These are phyloP conservation scores for Eristalinus aeneus DNA, from an alignment of 2,888 invertebrate species.

Conservation along the genomic window DNA sequence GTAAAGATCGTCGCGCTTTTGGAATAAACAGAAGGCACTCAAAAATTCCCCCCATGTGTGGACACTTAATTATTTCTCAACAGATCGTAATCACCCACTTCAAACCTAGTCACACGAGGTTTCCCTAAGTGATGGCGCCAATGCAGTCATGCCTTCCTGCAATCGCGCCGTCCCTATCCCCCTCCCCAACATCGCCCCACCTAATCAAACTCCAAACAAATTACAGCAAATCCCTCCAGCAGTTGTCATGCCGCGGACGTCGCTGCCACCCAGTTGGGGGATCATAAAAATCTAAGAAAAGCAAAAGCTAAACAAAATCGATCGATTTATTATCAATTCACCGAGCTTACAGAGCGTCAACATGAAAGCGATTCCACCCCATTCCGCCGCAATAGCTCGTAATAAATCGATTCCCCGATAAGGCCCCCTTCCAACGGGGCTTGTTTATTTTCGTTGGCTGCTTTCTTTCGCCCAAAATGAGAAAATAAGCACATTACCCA, in stretches of 20 bases:
- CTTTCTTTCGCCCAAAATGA: constrained; percentile 6
- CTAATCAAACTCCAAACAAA: not conserved
- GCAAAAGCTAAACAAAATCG: constrained; percentile 29
- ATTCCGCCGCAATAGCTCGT: constrained; percentile 42
- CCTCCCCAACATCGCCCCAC: not conserved
- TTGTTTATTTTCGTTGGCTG: constrained; percentile 6
- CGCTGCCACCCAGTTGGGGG: not conserved
- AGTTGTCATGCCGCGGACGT: not conserved
- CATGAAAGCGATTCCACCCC: constrained; percentile 59
- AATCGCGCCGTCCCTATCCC: not conserved
- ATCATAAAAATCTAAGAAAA: not conserved
- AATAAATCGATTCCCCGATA: constrained; percentile 63
- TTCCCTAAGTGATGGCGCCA: not conserved
- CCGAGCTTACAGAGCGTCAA: constrained; percentile 28
- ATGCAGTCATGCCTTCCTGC: not conserved
- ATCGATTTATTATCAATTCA: constrained; percentile 60
- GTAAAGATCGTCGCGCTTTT: too few relatives aligned
- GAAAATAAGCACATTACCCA: constrained; percentile 56
- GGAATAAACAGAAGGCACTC: too few relatives aligned
- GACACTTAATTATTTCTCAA: not conserved
- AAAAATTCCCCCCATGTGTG: too few relatives aligned
- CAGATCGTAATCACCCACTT: not conserved
- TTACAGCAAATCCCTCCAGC: not conserved
- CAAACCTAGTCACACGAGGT: not conserved
- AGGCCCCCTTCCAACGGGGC: not conserved